phyloP scores from a whole-genome alignment of 2,888 invertebrate genomes.

The Diplolepis rosae region DNA sequence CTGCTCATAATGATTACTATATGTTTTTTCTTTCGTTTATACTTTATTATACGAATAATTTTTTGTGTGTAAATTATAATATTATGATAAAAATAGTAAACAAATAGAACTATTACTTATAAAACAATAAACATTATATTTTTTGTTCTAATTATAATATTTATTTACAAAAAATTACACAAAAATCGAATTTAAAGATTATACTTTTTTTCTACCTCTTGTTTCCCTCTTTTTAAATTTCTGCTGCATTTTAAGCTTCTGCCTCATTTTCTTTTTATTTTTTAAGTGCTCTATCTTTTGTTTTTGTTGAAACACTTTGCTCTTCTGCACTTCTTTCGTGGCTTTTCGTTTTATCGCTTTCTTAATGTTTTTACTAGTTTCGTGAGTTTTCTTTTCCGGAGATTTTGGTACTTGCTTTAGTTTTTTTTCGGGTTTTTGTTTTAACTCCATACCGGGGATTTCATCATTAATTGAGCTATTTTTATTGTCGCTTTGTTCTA shows the following conservation, averaged over 20 bases:
- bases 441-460: conserved; percentile 75
- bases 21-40: too few species aligned
- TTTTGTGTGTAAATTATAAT: too few species aligned
- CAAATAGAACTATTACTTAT: not conserved
- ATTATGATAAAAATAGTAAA: too few species aligned
- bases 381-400: conserved; percentile 49
- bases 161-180: conserved; percentile 22
- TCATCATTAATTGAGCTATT: conserved; percentile 65
- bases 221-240: conserved; percentile 71
- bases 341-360: conserved; percentile 82
- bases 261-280: conserved; percentile 76
- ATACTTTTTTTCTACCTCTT: conserved; percentile 52
- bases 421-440: conserved; percentile 50
- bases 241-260: conserved; percentile 61
- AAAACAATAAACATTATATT: not conserved
- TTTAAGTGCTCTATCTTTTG: conserved; percentile 81
- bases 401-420: conserved; percentile 63
- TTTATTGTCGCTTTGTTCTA: conserved; percentile 59
- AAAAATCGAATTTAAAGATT: not conserved
- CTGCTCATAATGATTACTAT: too few species aligned
- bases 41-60: too few species aligned
- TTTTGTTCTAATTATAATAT: not conserved
- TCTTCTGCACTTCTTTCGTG: conserved; percentile 83
- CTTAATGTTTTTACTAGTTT: conserved; percentile 82
- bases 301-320: conserved; percentile 85